Evolutionary conservation across 2,888 invertebrate genomes (phyloP).

Genomic region (Caenorhabditis parvicauda): DNA sequence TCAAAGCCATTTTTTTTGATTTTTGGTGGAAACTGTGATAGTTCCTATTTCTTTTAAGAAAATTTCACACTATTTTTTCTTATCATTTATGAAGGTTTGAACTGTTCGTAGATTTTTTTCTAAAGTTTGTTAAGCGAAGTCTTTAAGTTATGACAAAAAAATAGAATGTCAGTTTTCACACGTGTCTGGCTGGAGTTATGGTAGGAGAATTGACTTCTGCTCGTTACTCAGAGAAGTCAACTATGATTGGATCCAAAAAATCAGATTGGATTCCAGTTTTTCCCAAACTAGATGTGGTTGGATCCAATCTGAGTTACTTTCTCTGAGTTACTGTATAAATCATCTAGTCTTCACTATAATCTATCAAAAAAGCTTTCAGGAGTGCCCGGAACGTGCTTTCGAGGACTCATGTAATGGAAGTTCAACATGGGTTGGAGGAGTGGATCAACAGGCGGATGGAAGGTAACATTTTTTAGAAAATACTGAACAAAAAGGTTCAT

Average conservation of each 20-base stretch:
- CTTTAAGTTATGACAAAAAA: too few relatives aligned
- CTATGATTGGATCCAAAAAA: not conserved
- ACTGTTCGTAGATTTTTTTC: too few relatives aligned
- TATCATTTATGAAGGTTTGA: too few relatives aligned
- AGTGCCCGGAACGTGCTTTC: constrained; percentile 35
- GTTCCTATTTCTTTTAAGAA: too few relatives aligned
- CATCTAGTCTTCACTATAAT: not conserved
- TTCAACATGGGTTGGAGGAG: constrained; percentile 41
- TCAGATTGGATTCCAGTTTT: not conserved
- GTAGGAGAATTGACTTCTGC: not conserved
- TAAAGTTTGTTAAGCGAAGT: too few relatives aligned
- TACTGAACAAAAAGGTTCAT: too few relatives aligned
- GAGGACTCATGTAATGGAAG: constrained; percentile 21
- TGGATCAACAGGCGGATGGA: constrained; percentile 48
- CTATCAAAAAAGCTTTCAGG: constrained; percentile 14
- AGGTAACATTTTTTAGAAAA: constrained; percentile 30
- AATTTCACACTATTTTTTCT: too few relatives aligned
- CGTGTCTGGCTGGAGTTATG: not conserved
- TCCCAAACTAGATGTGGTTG: not conserved
- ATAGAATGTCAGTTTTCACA: too few relatives aligned
- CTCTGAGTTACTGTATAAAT: not conserved
- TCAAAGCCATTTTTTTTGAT: too few relatives aligned
- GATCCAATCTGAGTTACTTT: not conserved
- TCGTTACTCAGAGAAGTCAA: not conserved
- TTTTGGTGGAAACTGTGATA: too few relatives aligned